phyloP scores from a whole-genome alignment of 2,797 vertebrate species.

The Pogonophryne albipinna region DNA sequence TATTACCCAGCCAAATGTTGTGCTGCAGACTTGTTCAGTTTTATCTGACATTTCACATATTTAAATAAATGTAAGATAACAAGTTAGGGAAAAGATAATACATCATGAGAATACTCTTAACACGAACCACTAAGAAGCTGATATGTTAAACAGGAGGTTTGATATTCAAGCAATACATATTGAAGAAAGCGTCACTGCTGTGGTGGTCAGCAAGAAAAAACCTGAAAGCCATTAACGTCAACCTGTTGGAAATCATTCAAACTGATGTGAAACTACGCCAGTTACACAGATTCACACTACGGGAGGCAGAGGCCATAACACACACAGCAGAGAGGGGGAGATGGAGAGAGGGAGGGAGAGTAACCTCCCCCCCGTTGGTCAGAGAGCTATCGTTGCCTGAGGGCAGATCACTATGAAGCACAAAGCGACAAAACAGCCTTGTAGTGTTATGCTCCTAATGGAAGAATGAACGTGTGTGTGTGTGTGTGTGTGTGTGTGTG shows the following conservation, averaged over 20 bases:
- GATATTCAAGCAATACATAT: conserved; percentile 14
- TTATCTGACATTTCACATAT: too few relatives aligned
- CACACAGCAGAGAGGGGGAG: conserved; percentile 34
- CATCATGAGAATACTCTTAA: too few relatives aligned
- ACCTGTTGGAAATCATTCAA: conserved; percentile 52
- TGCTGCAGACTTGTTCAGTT: too few relatives aligned
- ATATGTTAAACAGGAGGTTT: neutral
- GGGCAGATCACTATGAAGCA: conserved; percentile 59
- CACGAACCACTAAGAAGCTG: neutral
- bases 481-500: too few relatives aligned
- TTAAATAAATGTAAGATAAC: too few relatives aligned
- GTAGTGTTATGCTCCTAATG: conserved; percentile 67
- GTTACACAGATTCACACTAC: conserved; percentile 33
- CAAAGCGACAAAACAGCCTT: conserved; percentile 70
- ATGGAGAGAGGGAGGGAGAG: conserved; percentile 19
- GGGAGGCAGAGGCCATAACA: conserved; percentile 42
- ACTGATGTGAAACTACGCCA: conserved; percentile 35
- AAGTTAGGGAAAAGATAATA: too few relatives aligned
- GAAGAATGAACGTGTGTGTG: conserved; percentile 32
- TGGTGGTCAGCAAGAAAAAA: conserved; percentile 33
- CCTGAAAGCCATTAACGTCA: conserved; percentile 44
- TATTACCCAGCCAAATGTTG: too few relatives aligned
- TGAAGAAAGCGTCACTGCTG: conserved; percentile 24
- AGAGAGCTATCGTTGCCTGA: conserved; percentile 61
- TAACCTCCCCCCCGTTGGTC: conserved; percentile 54